phyloP scores from a whole-genome alignment of 2,113 vertebrate species.

The Odontesthes bonariensis region DNA sequence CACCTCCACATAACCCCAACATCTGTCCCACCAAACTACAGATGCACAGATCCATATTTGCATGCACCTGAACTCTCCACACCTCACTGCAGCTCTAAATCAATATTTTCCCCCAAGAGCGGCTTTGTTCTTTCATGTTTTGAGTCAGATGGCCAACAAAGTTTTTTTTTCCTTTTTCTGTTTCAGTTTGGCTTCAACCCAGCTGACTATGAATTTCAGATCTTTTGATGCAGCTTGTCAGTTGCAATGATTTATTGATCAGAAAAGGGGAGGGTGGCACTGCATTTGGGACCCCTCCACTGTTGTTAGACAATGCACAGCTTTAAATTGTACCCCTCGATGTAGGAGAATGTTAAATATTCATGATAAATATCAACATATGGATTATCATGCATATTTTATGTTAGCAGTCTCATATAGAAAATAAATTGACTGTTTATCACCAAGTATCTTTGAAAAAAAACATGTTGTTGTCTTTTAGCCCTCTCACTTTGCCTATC shows the following conservation, averaged over 20 bases:
- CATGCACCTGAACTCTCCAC: constrained; percentile 62
- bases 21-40: constrained; percentile 61
- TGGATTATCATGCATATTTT: constrained; percentile 79
- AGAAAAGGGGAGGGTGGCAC: neutral
- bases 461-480: constrained; percentile 47
- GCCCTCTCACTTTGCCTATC: constrained; percentile 61
- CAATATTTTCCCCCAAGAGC: constrained; percentile 56
- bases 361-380: constrained; percentile 72
- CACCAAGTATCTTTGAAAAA: constrained; percentile 34
- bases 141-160: constrained; percentile 51
- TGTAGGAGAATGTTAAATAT: constrained; percentile 71
- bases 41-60: constrained; percentile 51
- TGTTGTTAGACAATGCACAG: constrained; percentile 42
- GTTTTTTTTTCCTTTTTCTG: constrained; percentile 33
- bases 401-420: constrained; percentile 61
- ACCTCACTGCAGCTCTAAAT: constrained; percentile 63
- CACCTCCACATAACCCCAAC: constrained; percentile 68
- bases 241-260: constrained; percentile 73
- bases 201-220: constrained; percentile 42
- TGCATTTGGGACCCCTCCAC: constrained; percentile 45
- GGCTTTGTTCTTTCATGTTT: constrained; percentile 72
- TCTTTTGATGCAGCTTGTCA: constrained; percentile 66
- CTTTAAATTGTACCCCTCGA: constrained; percentile 18
- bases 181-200: constrained; percentile 28
- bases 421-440: constrained; percentile 22